phyloP scores from a whole-genome alignment of 2,888 invertebrate genomes.

The Fissipunctia ypsillon region DNA sequence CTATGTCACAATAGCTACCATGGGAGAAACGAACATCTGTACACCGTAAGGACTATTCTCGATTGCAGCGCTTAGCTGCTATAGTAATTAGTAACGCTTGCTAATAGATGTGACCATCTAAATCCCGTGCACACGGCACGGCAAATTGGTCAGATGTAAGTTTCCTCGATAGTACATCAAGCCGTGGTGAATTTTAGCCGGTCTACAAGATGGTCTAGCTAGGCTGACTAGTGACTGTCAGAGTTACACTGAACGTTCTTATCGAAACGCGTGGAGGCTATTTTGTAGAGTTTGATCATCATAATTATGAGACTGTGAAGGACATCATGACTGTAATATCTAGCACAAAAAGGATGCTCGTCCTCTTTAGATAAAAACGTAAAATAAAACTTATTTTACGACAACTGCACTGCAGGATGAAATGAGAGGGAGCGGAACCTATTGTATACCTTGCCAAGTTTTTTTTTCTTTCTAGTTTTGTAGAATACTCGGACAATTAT shows the following conservation, averaged over 20 bases:
- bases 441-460: not conserved
- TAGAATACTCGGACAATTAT: not conserved
- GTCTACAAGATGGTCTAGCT: not conserved
- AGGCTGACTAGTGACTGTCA: not conserved
- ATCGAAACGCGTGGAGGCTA: too few species aligned
- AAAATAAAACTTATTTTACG: not conserved
- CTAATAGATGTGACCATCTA: too few species aligned
- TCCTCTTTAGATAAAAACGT: constrained; percentile 13
- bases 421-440: not conserved
- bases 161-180: too few species aligned
- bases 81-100: too few species aligned
- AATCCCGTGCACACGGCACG: too few species aligned
- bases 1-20: not conserved
- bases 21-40: too few species aligned
- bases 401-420: not conserved
- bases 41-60: too few species aligned
- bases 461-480: not conserved
- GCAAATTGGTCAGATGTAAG: too few species aligned
- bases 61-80: too few species aligned
- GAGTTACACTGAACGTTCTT: not conserved
- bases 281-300: not conserved
- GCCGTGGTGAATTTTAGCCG: not conserved
- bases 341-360: constrained; percentile 2
- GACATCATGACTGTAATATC: not conserved
- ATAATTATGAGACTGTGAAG: not conserved